These are phyloP conservation scores for Rotaria sp. DNA, from an alignment of 2,888 invertebrate genomes.

Conservation along the genomic window DNA sequence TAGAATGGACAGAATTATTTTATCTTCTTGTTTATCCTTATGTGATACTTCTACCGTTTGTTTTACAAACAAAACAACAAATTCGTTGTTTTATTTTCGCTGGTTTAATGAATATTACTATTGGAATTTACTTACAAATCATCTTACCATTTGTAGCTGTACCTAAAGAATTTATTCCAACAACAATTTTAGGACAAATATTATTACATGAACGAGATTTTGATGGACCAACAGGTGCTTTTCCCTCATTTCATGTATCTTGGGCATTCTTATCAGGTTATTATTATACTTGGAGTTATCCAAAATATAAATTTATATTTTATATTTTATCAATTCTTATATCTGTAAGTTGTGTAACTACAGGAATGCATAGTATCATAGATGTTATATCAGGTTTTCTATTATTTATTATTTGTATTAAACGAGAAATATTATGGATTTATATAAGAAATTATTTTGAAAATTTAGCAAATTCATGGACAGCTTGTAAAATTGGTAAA, in stretches of 20 bases:
- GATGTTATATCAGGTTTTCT: background rate
- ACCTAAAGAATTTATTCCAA: background rate
- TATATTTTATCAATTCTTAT: background rate
- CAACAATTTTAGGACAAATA: background rate
- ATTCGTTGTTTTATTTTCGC: background rate
- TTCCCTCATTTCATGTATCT: background rate
- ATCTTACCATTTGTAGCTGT: background rate
- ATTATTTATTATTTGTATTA: background rate
- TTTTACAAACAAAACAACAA: slow-evolving; percentile 7
- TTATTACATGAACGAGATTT: background rate
- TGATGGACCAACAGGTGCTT: background rate
- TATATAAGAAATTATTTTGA: background rate
- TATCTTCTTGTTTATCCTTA: background rate
- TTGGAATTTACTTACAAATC: background rate
- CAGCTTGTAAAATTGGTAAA: background rate
- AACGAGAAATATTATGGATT: background rate
- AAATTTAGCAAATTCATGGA: background rate
- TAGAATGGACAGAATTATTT: background rate
- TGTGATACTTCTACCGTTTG: background rate
- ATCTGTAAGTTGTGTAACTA: background rate
- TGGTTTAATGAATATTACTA: background rate
- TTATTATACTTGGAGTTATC: background rate
- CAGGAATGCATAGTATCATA: background rate
- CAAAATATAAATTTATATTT: background rate
- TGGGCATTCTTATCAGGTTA: background rate